phyloP scores from a whole-genome alignment of 2,888 invertebrate genomes.

The Theristus sp. region DNA sequence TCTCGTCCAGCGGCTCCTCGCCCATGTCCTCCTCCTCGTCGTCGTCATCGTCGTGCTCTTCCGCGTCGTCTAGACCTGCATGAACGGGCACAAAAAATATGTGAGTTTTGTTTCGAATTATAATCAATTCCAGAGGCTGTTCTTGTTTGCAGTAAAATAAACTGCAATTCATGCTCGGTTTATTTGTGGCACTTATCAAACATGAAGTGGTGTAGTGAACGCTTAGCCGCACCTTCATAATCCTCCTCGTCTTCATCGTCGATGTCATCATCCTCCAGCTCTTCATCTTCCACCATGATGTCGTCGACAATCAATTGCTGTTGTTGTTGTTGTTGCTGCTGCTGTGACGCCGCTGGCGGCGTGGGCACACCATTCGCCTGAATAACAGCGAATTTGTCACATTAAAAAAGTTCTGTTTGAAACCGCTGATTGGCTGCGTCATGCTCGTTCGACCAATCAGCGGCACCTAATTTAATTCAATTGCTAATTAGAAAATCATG shows the following conservation, averaged over 20 bases:
- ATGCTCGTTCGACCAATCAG: not conserved
- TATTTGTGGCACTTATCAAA: no score
- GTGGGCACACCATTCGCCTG: constrained; percentile 39
- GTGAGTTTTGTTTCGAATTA: no score
- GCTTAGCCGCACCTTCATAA: not conserved
- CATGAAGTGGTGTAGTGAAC: no score
- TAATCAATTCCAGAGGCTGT: no score
- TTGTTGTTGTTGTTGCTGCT: constrained; percentile 41
- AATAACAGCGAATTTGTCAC: no score
- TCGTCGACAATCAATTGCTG: not conserved
- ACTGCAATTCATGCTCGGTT: no score
- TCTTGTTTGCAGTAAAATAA: no score
- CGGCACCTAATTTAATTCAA: no score
- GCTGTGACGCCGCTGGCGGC: constrained; percentile 51
- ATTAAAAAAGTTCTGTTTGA: no score
- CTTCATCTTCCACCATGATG: not conserved
- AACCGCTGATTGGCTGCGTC: no score
- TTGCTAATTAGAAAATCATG: no score
- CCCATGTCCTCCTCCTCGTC: constrained; percentile 1
- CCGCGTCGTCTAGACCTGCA: constrained; percentile 1
- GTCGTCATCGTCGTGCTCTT: constrained; percentile 1
- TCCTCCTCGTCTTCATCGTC: not conserved
- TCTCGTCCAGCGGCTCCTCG: not conserved
- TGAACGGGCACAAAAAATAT: no score
- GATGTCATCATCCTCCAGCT: not conserved